Conservation (phyloP, 2,113 vertebrate species). For the Dunckerocampus dactyliophorus region DNA sequence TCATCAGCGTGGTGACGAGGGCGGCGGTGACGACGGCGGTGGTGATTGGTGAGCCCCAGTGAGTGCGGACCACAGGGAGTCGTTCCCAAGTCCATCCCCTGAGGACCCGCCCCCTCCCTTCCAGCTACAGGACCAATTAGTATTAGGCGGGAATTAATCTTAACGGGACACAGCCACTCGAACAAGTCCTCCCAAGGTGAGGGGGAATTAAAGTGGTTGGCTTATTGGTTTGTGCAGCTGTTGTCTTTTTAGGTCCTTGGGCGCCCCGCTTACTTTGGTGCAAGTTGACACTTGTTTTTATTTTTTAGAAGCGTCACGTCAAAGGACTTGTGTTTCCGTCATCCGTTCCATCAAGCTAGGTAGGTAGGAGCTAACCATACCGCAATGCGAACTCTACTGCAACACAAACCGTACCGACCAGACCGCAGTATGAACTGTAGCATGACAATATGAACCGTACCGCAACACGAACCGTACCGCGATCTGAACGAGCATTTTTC, state of each 20-base stretch:
- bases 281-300: slow-evolving; percentile 53
- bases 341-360: too few species aligned
- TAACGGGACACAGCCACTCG: slow-evolving; percentile 69
- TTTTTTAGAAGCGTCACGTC: slow-evolving; percentile 5
- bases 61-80: slow-evolving; percentile 74
- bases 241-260: slow-evolving; percentile 49
- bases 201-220: slow-evolving; percentile 67
- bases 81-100: slow-evolving; percentile 38
- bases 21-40: slow-evolving; percentile 69
- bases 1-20: slow-evolving; percentile 52
- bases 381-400: too few species aligned
- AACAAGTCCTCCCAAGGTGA: slow-evolving; percentile 77
- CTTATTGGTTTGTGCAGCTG: slow-evolving; percentile 60
- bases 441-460: too few species aligned
- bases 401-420: too few species aligned
- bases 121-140: slow-evolving; percentile 77
- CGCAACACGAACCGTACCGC: too few species aligned
- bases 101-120: slow-evolving; percentile 56
- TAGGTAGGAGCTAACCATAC: too few species aligned
- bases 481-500: too few species aligned
- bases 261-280: slow-evolving; percentile 34
- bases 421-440: too few species aligned
- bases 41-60: slow-evolving; percentile 56
- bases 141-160: slow-evolving; percentile 80
- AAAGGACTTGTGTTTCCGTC: too few species aligned